Evolutionary conservation across 2,113 vertebrate species (phyloP).

Genomic region (Ondatra zibethicus): DNA sequence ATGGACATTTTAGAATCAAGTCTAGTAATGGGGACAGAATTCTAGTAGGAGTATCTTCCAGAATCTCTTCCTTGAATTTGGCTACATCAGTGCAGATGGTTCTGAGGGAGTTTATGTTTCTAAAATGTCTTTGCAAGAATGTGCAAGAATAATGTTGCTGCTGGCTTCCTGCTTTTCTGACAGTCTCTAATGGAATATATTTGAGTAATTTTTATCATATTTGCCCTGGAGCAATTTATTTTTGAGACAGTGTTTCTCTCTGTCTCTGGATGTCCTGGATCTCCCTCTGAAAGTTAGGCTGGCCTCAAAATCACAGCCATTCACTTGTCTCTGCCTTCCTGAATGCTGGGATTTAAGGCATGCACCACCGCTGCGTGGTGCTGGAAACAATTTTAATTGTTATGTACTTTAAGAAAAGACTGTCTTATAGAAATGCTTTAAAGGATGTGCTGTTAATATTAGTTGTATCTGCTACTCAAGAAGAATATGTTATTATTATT

Average conservation of each 20-base stretch:
- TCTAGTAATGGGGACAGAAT: neutral
- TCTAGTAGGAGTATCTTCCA: neutral
- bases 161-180: neutral
- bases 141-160: neutral
- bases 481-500: neutral
- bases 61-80: neutral
- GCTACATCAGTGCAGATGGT: neutral
- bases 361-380: too few relatives aligned
- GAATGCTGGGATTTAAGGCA: too few relatives aligned
- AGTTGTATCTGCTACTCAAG: neutral
- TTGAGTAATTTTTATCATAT: slow-evolving; percentile 18
- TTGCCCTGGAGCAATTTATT: neutral
- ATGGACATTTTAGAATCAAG: neutral
- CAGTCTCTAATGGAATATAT: neutral
- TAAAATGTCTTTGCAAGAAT: neutral
- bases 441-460: slow-evolving; percentile 37
- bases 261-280: too few relatives aligned
- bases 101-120: neutral
- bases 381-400: neutral
- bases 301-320: too few relatives aligned
- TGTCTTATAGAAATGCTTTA: slow-evolving; percentile 17
- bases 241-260: too few relatives aligned
- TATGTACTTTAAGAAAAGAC: slow-evolving; percentile 21
- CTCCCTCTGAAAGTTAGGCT: too few relatives aligned
- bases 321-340: too few relatives aligned